Evolutionary conservation across 2,113 vertebrate species (phyloP), one percentile per base, ranked within the genome.

Genomic region (Pipra filicauda): DNA sequence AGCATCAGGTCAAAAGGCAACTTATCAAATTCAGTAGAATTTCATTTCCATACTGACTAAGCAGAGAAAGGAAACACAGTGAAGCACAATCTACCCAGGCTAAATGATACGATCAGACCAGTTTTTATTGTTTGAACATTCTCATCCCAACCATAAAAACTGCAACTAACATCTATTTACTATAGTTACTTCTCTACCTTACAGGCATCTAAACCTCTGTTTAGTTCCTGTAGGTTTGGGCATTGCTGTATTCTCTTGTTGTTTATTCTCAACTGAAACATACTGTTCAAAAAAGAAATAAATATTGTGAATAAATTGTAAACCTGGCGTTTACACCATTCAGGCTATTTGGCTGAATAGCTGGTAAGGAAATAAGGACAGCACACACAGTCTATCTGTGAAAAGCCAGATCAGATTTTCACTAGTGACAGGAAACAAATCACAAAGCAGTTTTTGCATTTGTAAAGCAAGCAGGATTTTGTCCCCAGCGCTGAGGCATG

Each of bases 21-120:
- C 57, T 83, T 94, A 82, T 93, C 92, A 85, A 88, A 73, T 85
- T 55, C 35, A 85, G 75, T n/a, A 51, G 88, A 96, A 80, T 87
- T 94, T 91, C 43, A 80, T 74, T 91, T 85, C 51, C 51, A 91
- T 44, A 75, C 65, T 94, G 69, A 90, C 59, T 78, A 90, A 94
- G 85, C 55, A 93, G 37, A 82, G 85, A 31, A 89, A 79, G 33
- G 44, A 91, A 94, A 92, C 0, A 1, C 28, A 78, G 57, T 24
- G 28, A 81, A 66, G n/a, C 17, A 54, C 22, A 73, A 12, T 22
- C 35, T 85, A 61, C 20, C 4, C 64, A 70, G 58, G 55, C 59
- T 86, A 88, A 93, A 58, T 52, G 39, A 82, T 28, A 48, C 3
- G 27, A 71, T 19, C 43, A 74, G 59, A 58, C 57, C 17, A 8